Base-by-base conservation (phyloP, 2,113 vertebrate genomes). In the Ptychochromis oligacanthus region DNA sequence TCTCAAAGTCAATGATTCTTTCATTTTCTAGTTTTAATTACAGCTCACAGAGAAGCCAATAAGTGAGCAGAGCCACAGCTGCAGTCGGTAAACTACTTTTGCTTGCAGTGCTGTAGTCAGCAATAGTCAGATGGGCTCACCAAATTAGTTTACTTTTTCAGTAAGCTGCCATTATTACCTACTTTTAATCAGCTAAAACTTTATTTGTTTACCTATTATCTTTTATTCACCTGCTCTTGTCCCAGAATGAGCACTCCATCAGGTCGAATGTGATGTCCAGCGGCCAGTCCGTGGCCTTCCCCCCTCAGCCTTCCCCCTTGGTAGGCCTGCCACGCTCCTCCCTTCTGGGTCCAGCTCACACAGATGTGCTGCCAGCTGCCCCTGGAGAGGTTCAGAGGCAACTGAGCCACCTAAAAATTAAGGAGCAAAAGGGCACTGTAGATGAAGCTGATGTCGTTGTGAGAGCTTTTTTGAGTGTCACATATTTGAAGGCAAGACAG, bases 311-410 rank as follows among this genome's bases (percentile, higher is more conserved):
- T 96, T 0, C 98, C 98, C 0, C 98, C 97, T 93, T 98, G 96
- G 80, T 95, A 96, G 58, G 94, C 96, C 81, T 95, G 92, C 98
- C 98, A 99, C 72, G 94, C 95, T 72, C 98, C 98, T 0, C 97
- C 97, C 81, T 97, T 96, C 5, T 97, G 97, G 85, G 95, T 98
- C 98, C 98, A 99, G 7, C 95, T 95, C 82, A 99, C 95, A 1
- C 98, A 99, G 87, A 99, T 79, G 26, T 99, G 98, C 89, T 99
- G 98, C 98, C 98, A 99, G 87, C 85, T 94, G 61, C 94, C 97
- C 88, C 95, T 95, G 77, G 97, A 97, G 65, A 99, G 94, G 93
- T 93, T 97, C 83, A 99, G 94, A 0, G 98, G 97, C 81, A 99
- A 90, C 92, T 97, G 97, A 11, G 97, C 96, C 12, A 98, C 98